phyloP scores from a whole-genome alignment of 2,797 vertebrate genomes.

The Phoebastria nigripes region DNA sequence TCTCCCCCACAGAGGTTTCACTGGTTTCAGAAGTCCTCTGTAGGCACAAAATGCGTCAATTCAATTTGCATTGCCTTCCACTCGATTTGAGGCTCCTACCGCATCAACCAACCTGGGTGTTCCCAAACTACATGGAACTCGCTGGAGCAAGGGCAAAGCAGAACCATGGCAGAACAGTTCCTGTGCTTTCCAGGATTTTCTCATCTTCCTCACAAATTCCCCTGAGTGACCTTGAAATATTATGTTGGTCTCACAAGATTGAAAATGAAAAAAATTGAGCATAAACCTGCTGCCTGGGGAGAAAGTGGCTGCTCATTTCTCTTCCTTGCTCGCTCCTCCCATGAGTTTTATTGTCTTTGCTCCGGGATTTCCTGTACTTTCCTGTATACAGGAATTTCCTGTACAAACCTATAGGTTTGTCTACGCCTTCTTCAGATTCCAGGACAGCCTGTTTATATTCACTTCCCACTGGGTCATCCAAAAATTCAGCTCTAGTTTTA shows the following conservation, averaged over 20 bases:
- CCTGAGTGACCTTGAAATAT: background rate
- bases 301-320: background rate
- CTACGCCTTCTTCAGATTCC: background rate
- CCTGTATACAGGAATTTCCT: constrained; percentile 34
- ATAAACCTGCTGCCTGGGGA: background rate
- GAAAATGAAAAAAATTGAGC: background rate
- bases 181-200: background rate
- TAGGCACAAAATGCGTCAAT: background rate
- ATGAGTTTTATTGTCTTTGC: background rate
- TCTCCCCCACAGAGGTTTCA: background rate
- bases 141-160: background rate
- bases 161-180: background rate
- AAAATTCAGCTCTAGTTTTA: background rate
- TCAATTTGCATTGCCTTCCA: background rate
- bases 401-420: background rate
- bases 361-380: background rate
- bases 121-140: background rate
- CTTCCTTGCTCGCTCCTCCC: background rate
- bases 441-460: background rate
- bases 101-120: background rate
- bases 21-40: background rate
- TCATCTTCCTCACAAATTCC: background rate
- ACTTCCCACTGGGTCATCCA: background rate
- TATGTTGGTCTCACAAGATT: background rate
- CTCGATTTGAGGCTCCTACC: background rate